A percentile compares a stretch with the other conserved stretches of the same genome.
These are phyloP conservation scores for Formica exsecta DNA, from an alignment of 1,140 invertebrate genomes.

Conservation along the genomic window DNA sequence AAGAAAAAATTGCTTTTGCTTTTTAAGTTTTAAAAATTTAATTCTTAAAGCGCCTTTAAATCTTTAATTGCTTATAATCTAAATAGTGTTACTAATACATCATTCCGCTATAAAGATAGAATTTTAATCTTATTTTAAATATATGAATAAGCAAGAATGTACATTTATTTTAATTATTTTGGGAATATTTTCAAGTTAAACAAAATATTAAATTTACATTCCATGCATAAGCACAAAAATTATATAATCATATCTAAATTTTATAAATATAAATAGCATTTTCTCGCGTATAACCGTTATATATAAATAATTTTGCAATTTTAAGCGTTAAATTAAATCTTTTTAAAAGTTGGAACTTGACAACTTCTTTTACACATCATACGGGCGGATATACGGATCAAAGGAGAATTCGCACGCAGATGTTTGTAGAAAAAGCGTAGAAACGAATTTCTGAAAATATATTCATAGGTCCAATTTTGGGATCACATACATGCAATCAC, in stretches of 20 bases:
- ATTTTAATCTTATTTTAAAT: conserved; percentile 4
- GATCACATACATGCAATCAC: neutral
- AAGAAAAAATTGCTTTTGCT: neutral
- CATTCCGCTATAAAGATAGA: neutral
- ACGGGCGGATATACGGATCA: neutral
- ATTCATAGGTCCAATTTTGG: neutral
- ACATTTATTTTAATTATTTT: too few relatives aligned
- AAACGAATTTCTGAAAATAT: neutral
- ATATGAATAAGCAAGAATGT: too few relatives aligned
- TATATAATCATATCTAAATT: neutral
- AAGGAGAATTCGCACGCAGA: neutral
- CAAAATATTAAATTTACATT: too few relatives aligned
- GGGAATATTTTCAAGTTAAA: too few relatives aligned
- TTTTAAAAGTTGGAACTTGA: neutral
- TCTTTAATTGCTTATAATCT: neutral
- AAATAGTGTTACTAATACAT: neutral
- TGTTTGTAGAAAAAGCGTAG: neutral
- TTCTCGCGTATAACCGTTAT: neutral
- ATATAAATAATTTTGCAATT: neutral
- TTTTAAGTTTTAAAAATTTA: neutral
- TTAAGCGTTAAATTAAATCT: conserved; percentile 5
- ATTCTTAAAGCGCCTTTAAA: neutral
- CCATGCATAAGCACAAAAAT: neutral
- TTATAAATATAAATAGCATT: neutral
- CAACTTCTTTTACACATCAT: neutral